Conservation (phyloP, 1,140 invertebrate species). For the Subanguina moxae region DNA sequence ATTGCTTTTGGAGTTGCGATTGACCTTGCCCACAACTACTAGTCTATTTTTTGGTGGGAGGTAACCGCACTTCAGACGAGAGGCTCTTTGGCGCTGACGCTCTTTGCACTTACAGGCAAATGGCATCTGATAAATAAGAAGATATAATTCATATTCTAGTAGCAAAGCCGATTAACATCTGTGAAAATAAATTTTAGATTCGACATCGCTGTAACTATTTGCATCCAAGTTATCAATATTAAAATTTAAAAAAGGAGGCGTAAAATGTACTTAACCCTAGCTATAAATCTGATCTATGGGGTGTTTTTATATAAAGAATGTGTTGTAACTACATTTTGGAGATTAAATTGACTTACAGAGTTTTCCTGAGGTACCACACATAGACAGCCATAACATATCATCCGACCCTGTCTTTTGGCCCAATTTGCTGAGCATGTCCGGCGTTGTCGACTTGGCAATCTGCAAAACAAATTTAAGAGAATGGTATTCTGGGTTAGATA, state of each 20-base stretch:
- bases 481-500: no score
- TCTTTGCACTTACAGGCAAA: constrained; percentile 13
- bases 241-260: no score
- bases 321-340: no score
- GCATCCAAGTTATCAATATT: no score
- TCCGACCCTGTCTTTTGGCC: constrained; percentile 15
- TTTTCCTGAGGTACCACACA: constrained; percentile 6
- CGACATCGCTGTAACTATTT: no score
- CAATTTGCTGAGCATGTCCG: neutral
- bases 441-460: neutral
- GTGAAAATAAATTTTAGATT: neutral
- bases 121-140: constrained; percentile 9
- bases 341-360: constrained; percentile 7
- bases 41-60: neutral
- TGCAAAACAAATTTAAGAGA: no score
- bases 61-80: neutral
- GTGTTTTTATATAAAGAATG: no score
- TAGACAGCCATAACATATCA: constrained; percentile 16
- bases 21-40: constrained; percentile 9
- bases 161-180: neutral
- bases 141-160: neutral
- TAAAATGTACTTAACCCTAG: no score
- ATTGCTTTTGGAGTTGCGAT: neutral
- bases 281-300: no score
- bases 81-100: constrained; percentile 6